phyloP scores from a whole-genome alignment of 2,797 vertebrate species.

The Kryptopterus vitreolus region DNA sequence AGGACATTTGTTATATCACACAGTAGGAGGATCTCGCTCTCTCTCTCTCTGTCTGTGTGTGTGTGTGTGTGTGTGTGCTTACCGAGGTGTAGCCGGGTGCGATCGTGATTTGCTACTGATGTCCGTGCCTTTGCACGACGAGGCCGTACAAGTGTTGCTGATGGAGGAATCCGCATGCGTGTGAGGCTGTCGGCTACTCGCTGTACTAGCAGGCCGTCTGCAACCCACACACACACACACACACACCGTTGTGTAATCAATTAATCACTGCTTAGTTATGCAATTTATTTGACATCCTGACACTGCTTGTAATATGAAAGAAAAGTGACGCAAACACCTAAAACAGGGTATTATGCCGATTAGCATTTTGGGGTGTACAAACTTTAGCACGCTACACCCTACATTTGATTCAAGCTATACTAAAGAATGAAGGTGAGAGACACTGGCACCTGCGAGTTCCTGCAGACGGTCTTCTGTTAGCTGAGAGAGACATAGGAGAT shows the following conservation, averaged over 20 bases:
- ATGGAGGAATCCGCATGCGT: slow-evolving; percentile 68
- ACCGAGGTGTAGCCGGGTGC: slow-evolving; percentile 74
- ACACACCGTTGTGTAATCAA: background rate
- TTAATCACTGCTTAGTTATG: too few species aligned
- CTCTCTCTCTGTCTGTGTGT: background rate
- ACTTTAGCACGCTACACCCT: background rate
- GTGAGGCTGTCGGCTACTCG: slow-evolving; percentile 54
- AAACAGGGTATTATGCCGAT: background rate
- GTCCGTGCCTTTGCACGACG: slow-evolving; percentile 83
- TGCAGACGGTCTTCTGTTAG: slow-evolving; percentile 68
- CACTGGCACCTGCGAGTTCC: slow-evolving; percentile 73
- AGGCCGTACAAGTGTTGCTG: slow-evolving; percentile 77
- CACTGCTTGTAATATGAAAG: background rate
- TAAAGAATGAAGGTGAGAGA: background rate
- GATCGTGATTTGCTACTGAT: slow-evolving; percentile 84
- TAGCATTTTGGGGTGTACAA: background rate
- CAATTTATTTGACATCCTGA: background rate
- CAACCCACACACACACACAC: slow-evolving; percentile 28
- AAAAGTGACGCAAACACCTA: background rate
- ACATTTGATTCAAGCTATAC: too few species aligned
- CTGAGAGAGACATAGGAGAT: slow-evolving; percentile 71
- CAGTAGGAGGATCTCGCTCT: background rate
- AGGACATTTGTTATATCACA: slow-evolving; percentile 28
- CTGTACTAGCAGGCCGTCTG: slow-evolving; percentile 51
- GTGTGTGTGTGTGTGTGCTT: slow-evolving; percentile 30